A percentile compares a stretch with the other conserved stretches of the same genome.
Evolutionary conservation across 1,140 invertebrate genomes (phyloP).

Genomic region (Leptonema lineaticorne): DNA sequence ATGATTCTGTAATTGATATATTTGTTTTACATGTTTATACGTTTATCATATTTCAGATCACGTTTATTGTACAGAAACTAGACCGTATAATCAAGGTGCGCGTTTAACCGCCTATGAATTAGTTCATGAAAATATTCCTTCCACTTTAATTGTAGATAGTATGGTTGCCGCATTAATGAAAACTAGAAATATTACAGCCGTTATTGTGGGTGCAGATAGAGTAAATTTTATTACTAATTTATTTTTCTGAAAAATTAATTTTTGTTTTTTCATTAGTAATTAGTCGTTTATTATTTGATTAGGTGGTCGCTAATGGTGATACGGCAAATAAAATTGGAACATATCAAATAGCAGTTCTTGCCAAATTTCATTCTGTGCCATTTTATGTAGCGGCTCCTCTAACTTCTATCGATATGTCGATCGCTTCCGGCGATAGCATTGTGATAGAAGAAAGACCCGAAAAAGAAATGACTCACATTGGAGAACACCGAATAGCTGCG

Average conservation of each 20-base stretch:
- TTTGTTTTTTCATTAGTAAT: neutral
- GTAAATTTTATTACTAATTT: conserved; percentile 59
- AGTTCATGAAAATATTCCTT: conserved; percentile 89
- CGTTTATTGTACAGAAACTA: conserved; percentile 94
- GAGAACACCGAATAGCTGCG: conserved; percentile 81
- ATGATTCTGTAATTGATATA: too few relatives aligned
- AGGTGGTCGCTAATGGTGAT: conserved; percentile 92
- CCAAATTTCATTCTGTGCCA: conserved; percentile 87
- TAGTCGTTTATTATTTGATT: neutral
- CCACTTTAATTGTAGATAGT: conserved; percentile 91
- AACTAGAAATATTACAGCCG: conserved; percentile 71
- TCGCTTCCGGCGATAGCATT: conserved; percentile 81
- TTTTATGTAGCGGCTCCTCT: conserved; percentile 95
- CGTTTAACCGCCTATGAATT: conserved; percentile 95
- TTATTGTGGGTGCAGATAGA: conserved; percentile 88
- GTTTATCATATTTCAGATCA: conserved; percentile 62
- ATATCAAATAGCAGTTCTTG: conserved; percentile 92
- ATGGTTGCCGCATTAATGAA: conserved; percentile 92
- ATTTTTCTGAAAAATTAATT: too few relatives aligned
- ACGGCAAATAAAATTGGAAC: conserved; percentile 99
- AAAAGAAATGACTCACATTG: conserved; percentile 87
- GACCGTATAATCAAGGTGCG: conserved; percentile 97
- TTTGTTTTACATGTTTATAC: neutral
- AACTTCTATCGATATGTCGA: conserved; percentile 86
- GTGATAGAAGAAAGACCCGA: conserved; percentile 91